phyloP scores from a whole-genome alignment of 2,888 invertebrate genomes.

The Elegia similella region DNA sequence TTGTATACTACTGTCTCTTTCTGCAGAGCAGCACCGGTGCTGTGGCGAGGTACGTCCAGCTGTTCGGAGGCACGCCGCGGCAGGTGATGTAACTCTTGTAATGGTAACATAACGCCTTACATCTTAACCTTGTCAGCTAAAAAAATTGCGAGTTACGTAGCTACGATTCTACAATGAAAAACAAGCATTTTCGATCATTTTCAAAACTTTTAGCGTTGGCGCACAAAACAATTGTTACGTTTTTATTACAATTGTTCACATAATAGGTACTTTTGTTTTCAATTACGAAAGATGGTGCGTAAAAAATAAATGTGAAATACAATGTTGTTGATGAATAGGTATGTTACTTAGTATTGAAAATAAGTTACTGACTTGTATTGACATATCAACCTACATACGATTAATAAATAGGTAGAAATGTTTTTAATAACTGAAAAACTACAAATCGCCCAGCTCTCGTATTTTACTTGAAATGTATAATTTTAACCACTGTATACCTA shows the following conservation, averaged over 20 bases:
- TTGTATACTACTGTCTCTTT: conserved; percentile 1
- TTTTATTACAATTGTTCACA: neutral
- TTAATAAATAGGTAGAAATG: no score
- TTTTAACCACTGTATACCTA: no score
- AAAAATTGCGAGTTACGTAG: neutral
- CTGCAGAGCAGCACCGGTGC: conserved; percentile 30
- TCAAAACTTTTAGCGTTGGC: neutral
- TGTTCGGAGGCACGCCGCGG: conserved; percentile 61
- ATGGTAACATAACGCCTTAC: conserved; percentile 49
- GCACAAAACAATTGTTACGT: neutral
- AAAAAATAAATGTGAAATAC: no score
- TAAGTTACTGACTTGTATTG: no score
- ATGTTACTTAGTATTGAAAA: no score
- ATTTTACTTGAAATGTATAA: no score
- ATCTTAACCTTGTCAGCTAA: conserved; percentile 20
- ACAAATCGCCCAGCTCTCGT: no score
- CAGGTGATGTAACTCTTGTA: conserved; percentile 67
- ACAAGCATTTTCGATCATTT: neutral
- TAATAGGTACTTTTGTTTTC: no score
- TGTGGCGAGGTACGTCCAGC: conserved; percentile 63
- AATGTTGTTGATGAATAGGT: no score
- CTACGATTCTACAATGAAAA: neutral
- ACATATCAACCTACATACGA: no score
- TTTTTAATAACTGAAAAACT: no score
- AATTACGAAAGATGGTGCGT: no score